Conservation (phyloP, 2,888 invertebrate genomes). For the Andrena praecox region DNA sequence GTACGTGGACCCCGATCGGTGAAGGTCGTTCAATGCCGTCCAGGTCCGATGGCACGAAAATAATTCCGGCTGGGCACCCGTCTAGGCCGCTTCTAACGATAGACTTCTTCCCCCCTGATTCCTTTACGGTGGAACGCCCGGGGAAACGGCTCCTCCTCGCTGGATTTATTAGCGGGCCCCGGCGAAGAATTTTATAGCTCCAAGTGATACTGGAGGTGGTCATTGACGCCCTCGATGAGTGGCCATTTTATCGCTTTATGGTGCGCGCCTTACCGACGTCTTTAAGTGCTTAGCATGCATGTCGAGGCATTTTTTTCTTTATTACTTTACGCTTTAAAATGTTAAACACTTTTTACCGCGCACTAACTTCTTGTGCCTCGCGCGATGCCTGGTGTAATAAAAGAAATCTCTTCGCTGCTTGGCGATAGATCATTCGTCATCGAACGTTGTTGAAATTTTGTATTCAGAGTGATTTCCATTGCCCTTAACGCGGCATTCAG, state of each 20-base stretch:
- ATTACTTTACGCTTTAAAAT: not conserved
- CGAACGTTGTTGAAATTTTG: not conserved
- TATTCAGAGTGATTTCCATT: not conserved
- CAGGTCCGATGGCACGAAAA: slow-evolving; percentile 72
- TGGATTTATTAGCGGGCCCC: slow-evolving; percentile 44
- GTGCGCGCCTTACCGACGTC: not conserved
- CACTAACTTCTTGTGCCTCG: not conserved
- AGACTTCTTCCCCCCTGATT: slow-evolving; percentile 8
- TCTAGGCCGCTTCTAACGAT: slow-evolving; percentile 47
- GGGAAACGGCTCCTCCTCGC: not conserved
- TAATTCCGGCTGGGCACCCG: slow-evolving; percentile 60
- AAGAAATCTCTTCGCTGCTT: too few relatives aligned
- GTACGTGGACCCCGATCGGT: slow-evolving; percentile 75
- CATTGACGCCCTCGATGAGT: slow-evolving; percentile 24
- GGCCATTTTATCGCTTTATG: slow-evolving; percentile 33
- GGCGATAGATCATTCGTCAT: too few relatives aligned
- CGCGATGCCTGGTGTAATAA: too few relatives aligned
- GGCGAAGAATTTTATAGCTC: slow-evolving; percentile 46
- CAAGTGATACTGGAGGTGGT: slow-evolving; percentile 16
- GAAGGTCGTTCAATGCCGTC: slow-evolving; percentile 82
- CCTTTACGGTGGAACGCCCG: slow-evolving; percentile 15
- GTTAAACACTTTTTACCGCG: not conserved
- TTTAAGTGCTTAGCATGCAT: slow-evolving; percentile 22
- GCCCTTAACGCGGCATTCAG: not conserved
- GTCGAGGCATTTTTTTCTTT: slow-evolving; percentile 7